Base-by-base conservation (phyloP, 2,113 vertebrate species). In the Cyprinodon brontotheroides region DNA sequence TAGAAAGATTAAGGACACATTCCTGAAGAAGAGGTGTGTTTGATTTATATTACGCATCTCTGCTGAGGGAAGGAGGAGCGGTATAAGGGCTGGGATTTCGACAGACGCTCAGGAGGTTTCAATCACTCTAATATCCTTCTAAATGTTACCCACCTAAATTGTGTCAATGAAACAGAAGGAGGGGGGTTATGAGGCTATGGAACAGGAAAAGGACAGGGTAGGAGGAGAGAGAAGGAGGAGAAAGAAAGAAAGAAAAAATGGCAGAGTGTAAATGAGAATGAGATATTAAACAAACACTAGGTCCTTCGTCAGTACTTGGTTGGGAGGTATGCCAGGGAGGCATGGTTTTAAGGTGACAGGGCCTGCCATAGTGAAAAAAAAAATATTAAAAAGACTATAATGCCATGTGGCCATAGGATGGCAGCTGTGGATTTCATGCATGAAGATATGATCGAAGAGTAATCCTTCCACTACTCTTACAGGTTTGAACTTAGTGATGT, bases 321-420 rank as follows among this genome's bases (percentile, higher is more conserved):
- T 12, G 65, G 88, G 86, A 83, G 36, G 69, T 43, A 47, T 89
- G 90, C 87, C 91, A 92, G 78, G 84, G 81, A 84, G 75, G 82
- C 39, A 20, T 79, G 82, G 83, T 90, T 83, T 92, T 92, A 86
- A 93, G 88, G 89, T 93, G 92, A 92, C 92, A 90, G 86, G 65
- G 74, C 81, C 82, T 65, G 82, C 83, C 78, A 85, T 62, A 65
- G 88, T 83, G 81, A 83, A 78, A 79, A 81, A 79, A 92, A 91
- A 29, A 1, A 29, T 29, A 29, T 29, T 29, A 29, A 29, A 29
- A 29, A 29, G 29, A 29, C 87, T 85, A 93, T 92, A 84, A 86
- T 74, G 79, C 86, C 89, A 92, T 87, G 85, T 88, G 91, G 89
- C 79, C 43, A 47, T 74, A 84, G 63, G 70, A 79, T 79, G 83